Conservation (phyloP, 1,140 invertebrate species). For the Vanessa atalanta region DNA sequence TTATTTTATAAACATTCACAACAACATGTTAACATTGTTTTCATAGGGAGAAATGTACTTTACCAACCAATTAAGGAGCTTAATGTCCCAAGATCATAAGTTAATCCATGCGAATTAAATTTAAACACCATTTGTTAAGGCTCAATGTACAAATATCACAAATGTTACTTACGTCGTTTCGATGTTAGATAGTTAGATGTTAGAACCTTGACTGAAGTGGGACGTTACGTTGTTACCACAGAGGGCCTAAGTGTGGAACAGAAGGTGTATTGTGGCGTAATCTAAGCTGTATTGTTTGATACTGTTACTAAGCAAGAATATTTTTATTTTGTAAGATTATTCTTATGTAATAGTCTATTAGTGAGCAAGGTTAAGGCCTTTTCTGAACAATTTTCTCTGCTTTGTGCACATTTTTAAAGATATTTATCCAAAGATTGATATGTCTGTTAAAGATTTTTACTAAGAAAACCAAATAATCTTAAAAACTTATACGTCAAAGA, state of each 20-base stretch:
- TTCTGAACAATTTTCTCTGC: background rate
- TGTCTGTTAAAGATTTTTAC: too few species aligned
- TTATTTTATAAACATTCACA: background rate
- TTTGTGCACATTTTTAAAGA: background rate
- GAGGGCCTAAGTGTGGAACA: conserved; percentile 63
- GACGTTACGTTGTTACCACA: conserved; percentile 67
- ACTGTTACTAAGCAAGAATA: conserved; percentile 29
- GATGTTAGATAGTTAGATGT: conserved; percentile 40
- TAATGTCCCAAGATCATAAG: background rate
- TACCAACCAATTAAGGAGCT: background rate
- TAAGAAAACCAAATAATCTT: too few species aligned
- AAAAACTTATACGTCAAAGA: too few species aligned
- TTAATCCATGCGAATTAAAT: background rate
- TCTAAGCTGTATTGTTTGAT: conserved; percentile 39
- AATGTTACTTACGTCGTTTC: conserved; percentile 20
- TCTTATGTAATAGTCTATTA: conserved; percentile 20
- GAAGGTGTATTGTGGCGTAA: conserved; percentile 60
- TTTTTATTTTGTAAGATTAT: conserved; percentile 13
- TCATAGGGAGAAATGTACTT: conserved; percentile 41
- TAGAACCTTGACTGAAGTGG: conserved; percentile 72
- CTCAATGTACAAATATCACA: background rate
- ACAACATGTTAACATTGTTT: conserved; percentile 41
- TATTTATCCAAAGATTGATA: too few species aligned
- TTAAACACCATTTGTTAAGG: conserved; percentile 1
- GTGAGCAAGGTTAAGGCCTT: conserved; percentile 22